These are phyloP conservation scores for Acleris cristana DNA, from an alignment of 2,888 invertebrate species.

Conservation along the genomic window DNA sequence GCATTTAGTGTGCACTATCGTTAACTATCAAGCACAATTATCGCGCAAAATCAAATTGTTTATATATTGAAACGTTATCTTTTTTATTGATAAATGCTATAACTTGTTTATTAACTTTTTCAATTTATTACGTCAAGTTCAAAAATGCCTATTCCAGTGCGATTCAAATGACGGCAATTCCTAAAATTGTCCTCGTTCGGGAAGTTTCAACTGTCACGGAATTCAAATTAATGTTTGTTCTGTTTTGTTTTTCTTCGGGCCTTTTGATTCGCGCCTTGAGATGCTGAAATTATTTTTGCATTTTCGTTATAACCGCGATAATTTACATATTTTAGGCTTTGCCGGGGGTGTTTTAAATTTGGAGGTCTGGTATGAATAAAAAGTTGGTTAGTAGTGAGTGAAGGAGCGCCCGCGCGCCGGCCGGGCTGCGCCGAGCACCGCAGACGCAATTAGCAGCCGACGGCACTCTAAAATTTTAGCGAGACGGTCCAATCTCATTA, in stretches of 20 bases:
- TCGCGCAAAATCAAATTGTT: slow-evolving; percentile 2
- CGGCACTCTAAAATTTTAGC: slow-evolving; percentile 82
- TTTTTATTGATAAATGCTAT: slow-evolving; percentile 78
- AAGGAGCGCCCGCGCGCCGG: slow-evolving; percentile 40
- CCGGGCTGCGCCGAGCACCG: slow-evolving; percentile 50
- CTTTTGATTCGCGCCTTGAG: slow-evolving; percentile 69
- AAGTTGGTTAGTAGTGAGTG: slow-evolving; percentile 59
- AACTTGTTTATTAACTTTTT: slow-evolving; percentile 82
- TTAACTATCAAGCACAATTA: too few relatives aligned
- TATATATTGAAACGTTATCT: slow-evolving; percentile 56
- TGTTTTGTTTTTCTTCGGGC: slow-evolving; percentile 74
- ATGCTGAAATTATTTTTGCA: slow-evolving; percentile 59
- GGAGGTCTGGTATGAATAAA: slow-evolving; percentile 51
- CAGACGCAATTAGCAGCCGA: slow-evolving; percentile 79
- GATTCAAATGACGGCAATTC: slow-evolving; percentile 78
- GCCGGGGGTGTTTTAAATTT: slow-evolving; percentile 47
- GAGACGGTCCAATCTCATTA: slow-evolving; percentile 82
- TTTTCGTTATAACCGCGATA: slow-evolving; percentile 40
- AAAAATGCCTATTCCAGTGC: slow-evolving; percentile 74
- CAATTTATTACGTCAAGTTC: slow-evolving; percentile 81
- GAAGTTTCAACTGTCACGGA: slow-evolving; percentile 79
- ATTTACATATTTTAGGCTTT: slow-evolving; percentile 45
- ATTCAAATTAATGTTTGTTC: slow-evolving; percentile 81
- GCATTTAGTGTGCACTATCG: too few relatives aligned
- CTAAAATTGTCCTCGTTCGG: slow-evolving; percentile 77